A percentile compares a stretch with the other conserved stretches of the same genome.
Evolutionary conservation across 2,113 vertebrate genomes (phyloP).

Genomic region (Tiliqua scincoides): DNA sequence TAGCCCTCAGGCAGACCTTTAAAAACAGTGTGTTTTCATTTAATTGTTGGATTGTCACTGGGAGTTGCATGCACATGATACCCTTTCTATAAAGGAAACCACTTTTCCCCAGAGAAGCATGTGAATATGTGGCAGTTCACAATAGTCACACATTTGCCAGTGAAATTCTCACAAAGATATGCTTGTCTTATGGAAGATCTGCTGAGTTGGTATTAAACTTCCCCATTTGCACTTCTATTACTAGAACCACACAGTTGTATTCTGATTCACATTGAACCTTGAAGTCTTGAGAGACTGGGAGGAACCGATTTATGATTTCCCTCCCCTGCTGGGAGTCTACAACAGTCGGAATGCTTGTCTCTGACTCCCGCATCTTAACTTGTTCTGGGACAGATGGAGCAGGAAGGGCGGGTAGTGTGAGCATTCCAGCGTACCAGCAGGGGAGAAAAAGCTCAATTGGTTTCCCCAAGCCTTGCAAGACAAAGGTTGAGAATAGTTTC

Average conservation of each 20-base stretch:
- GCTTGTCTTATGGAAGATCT: not conserved
- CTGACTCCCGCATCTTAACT: not conserved
- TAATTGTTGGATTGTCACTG: slow-evolving; percentile 49
- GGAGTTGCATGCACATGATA: slow-evolving; percentile 21
- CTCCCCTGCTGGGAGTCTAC: not conserved
- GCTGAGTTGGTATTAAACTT: not conserved
- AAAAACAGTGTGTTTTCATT: slow-evolving; percentile 56
- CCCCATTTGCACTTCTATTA: not conserved
- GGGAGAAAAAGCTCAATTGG: not conserved
- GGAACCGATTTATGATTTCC: not conserved
- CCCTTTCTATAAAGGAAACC: not conserved
- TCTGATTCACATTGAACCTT: not conserved
- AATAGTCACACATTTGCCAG: not conserved
- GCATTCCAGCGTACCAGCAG: not conserved
- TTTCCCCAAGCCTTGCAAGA: not conserved
- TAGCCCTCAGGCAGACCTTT: slow-evolving; percentile 46
- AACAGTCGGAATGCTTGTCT: not conserved
- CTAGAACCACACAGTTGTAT: not conserved
- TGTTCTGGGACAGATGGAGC: not conserved
- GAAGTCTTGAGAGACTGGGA: not conserved
- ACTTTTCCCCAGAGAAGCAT: not conserved
- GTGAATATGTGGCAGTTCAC: not conserved
- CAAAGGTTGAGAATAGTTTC: not conserved
- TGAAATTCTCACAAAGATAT: not conserved
- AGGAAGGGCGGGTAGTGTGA: not conserved